Evolutionary conservation across 2,797 vertebrate species (phyloP).

Genomic region (Novumbra hubbsi): DNA sequence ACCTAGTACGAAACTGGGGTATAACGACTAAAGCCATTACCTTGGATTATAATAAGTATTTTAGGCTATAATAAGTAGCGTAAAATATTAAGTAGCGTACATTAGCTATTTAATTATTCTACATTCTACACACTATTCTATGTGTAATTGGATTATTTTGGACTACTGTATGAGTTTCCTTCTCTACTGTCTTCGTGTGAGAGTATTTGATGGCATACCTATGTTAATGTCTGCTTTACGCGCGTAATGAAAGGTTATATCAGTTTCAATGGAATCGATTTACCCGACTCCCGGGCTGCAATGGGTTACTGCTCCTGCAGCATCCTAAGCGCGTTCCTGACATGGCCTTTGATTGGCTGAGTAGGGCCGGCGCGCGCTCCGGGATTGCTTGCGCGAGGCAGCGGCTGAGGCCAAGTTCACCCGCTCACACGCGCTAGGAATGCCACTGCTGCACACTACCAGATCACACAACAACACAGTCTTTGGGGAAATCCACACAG

Average conservation of each 20-base stretch:
- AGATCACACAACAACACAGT: not conserved
- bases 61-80: too few relatives aligned
- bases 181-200: not conserved
- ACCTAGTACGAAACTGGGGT: too few relatives aligned
- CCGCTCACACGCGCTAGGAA: slow-evolving; percentile 54
- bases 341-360: slow-evolving; percentile 53
- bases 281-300: slow-evolving; percentile 27
- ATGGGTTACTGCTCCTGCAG: slow-evolving; percentile 58
- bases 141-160: not conserved
- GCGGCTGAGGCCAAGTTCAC: slow-evolving; percentile 49
- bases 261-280: slow-evolving; percentile 18
- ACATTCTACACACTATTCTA: not conserved
- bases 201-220: not conserved
- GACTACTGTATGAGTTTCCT: not conserved
- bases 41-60: too few relatives aligned
- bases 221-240: slow-evolving; percentile 7
- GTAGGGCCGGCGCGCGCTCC: slow-evolving; percentile 45
- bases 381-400: slow-evolving; percentile 44
- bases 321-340: slow-evolving; percentile 53
- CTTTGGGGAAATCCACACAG: slow-evolving; percentile 11
- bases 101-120: not conserved
- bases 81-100: not conserved
- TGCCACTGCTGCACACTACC: slow-evolving; percentile 54
- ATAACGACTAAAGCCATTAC: too few relatives aligned
- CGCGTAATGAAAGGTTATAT: slow-evolving; percentile 14